Percentiles rank a stretch among this genome's conserved stretches.
phyloP scores from a whole-genome alignment of 1,140 invertebrate species.

The Drosophila bocqueti region DNA sequence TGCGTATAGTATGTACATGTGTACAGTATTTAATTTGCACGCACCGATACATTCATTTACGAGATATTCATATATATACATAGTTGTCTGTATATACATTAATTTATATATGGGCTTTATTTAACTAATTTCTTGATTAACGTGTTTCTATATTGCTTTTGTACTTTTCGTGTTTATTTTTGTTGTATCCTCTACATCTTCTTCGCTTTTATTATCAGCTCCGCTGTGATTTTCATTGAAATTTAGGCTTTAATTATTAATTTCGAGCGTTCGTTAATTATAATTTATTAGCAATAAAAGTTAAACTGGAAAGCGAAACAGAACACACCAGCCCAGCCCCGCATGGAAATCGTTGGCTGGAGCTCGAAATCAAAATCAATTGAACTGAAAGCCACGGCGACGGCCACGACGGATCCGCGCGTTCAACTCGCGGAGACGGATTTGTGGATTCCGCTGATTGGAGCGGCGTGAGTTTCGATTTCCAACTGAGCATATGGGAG shows the following conservation, averaged over 20 bases:
- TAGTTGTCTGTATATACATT: background rate
- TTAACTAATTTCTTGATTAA: conserved; percentile 56
- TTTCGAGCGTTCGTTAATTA: conserved; percentile 62
- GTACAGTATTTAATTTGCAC: conserved; percentile 1
- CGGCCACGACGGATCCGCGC: conserved; percentile 34
- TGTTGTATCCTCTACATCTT: conserved; percentile 16
- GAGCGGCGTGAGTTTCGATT: conserved; percentile 42
- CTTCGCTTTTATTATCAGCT: conserved; percentile 23
- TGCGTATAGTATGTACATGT: background rate
- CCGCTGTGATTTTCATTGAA: conserved; percentile 25
- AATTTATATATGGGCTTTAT: conserved; percentile 38
- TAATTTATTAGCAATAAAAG: conserved; percentile 57
- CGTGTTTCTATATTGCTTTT: conserved; percentile 51
- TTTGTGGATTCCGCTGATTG: conserved; percentile 16
- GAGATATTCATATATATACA: background rate
- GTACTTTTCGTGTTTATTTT: conserved; percentile 5
- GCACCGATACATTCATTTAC: conserved; percentile 24
- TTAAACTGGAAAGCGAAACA: conserved; percentile 49
- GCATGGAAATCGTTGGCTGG: conserved; percentile 3
- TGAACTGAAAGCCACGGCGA: conserved; percentile 63
- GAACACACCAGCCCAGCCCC: conserved; percentile 32
- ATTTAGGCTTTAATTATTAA: conserved; percentile 33
- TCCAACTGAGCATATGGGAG: conserved; percentile 50
- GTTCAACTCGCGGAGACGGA: conserved; percentile 22
- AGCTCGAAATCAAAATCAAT: conserved; percentile 58